These are phyloP conservation scores for Drosophila quinaria DNA, from an alignment of 2,888 invertebrate species.

Conservation along the genomic window DNA sequence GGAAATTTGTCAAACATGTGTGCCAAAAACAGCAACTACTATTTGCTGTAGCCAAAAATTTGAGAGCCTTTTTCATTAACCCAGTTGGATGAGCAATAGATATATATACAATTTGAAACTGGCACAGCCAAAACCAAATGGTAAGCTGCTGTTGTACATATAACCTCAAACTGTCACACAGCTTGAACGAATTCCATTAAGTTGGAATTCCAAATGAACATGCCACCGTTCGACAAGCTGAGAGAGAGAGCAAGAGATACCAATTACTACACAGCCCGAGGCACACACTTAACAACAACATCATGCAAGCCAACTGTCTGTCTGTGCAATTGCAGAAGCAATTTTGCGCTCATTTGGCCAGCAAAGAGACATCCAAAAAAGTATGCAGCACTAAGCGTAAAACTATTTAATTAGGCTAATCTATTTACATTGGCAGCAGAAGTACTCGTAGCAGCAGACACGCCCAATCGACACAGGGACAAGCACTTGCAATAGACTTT, in stretches of 20 bases:
- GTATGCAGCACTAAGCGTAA: slow-evolving; percentile 42
- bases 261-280: slow-evolving; percentile 32
- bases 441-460: slow-evolving; percentile 16
- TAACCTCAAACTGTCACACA: slow-evolving; percentile 44
- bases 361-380: slow-evolving; percentile 23
- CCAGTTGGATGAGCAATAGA: slow-evolving; percentile 30
- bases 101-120: slow-evolving; percentile 8
- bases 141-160: slow-evolving; percentile 11
- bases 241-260: slow-evolving; percentile 16
- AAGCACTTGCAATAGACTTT: slow-evolving; percentile 7
- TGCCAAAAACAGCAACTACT: slow-evolving; percentile 18
- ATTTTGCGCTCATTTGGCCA: slow-evolving; percentile 55
- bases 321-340: slow-evolving; percentile 44
- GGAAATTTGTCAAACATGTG: slow-evolving; percentile 27
- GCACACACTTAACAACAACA: slow-evolving; percentile 7
- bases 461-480: slow-evolving; percentile 13
- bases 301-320: slow-evolving; percentile 16
- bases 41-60: slow-evolving; percentile 20
- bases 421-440: slow-evolving; percentile 59
- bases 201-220: slow-evolving; percentile 40
- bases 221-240: slow-evolving; percentile 3
- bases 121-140: slow-evolving; percentile 10
- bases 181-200: slow-evolving; percentile 50
- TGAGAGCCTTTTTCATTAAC: slow-evolving; percentile 40
- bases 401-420: slow-evolving; percentile 76